Conservation (phyloP, 2,888 invertebrate species). For the Rhingia campestris region DNA sequence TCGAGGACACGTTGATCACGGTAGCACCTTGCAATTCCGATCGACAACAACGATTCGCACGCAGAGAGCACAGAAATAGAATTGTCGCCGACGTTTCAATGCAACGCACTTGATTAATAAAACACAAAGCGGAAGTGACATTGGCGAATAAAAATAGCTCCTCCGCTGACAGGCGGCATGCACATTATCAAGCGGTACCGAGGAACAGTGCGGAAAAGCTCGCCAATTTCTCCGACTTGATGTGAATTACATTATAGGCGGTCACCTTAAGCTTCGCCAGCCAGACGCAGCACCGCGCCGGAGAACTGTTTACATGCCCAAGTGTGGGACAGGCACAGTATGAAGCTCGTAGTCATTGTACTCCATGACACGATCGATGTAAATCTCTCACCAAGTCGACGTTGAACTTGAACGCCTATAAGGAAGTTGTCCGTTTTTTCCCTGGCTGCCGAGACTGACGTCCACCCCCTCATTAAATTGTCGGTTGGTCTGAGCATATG, state of each 20-base stretch:
- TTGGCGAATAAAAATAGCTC: slow-evolving; percentile 63
- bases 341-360: slow-evolving; percentile 60
- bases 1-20: slow-evolving; percentile 52
- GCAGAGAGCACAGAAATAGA: slow-evolving; percentile 57
- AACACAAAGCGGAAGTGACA: slow-evolving; percentile 61
- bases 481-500: slow-evolving; percentile 34
- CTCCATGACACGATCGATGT: slow-evolving; percentile 60
- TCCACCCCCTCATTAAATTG: slow-evolving; percentile 42
- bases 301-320: slow-evolving; percentile 19
- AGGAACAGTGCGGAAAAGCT: slow-evolving; percentile 58
- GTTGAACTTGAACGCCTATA: slow-evolving; percentile 70
- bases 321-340: slow-evolving; percentile 30
- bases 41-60: slow-evolving; percentile 42
- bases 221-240: slow-evolving; percentile 60
- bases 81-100: slow-evolving; percentile 65
- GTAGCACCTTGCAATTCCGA: slow-evolving; percentile 62
- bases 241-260: slow-evolving; percentile 53
- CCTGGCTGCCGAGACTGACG: slow-evolving; percentile 26
- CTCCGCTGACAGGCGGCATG: neutral
- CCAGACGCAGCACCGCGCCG: slow-evolving; percentile 35
- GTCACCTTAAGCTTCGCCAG: slow-evolving; percentile 58
- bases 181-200: slow-evolving; percentile 28
- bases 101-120: slow-evolving; percentile 71
- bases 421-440: slow-evolving; percentile 51
- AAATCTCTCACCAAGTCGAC: slow-evolving; percentile 27